Evolutionary conservation across 2,797 vertebrate genomes (phyloP).

Genomic region (Epinephelus awoara): DNA sequence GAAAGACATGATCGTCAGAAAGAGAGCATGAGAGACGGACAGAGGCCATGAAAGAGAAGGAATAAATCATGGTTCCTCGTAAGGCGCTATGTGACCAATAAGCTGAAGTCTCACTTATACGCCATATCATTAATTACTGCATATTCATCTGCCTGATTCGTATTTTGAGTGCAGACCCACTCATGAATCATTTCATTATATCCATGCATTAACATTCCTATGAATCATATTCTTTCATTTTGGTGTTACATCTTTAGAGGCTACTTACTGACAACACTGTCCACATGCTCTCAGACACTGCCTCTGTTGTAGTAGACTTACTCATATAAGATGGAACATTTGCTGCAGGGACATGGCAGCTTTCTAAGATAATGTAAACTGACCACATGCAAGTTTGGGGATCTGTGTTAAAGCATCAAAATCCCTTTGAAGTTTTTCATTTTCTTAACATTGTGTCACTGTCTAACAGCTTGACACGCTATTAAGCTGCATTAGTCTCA

Average conservation of each 20-base stretch:
- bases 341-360: slow-evolving; percentile 6
- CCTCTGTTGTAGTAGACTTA: background rate
- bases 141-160: slow-evolving; percentile 8
- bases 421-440: background rate
- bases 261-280: background rate
- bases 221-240: slow-evolving; percentile 14
- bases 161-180: slow-evolving; percentile 1
- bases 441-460: background rate
- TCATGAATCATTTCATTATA: slow-evolving; percentile 8
- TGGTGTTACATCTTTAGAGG: background rate
- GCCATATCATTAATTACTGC: background rate
- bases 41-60: background rate
- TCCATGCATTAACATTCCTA: background rate
- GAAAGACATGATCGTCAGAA: background rate
- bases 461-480: background rate
- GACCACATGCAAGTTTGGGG: background rate
- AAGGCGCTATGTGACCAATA: slow-evolving; percentile 1
- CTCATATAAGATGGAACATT: background rate
- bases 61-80: background rate
- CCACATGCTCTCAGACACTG: background rate
- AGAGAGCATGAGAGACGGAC: slow-evolving; percentile 6
- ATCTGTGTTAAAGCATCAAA: background rate
- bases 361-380: slow-evolving; percentile 3
- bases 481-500: background rate
- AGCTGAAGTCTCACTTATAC: background rate